phyloP scores from a whole-genome alignment of 2,888 invertebrate genomes.

The Apodemia zela region DNA sequence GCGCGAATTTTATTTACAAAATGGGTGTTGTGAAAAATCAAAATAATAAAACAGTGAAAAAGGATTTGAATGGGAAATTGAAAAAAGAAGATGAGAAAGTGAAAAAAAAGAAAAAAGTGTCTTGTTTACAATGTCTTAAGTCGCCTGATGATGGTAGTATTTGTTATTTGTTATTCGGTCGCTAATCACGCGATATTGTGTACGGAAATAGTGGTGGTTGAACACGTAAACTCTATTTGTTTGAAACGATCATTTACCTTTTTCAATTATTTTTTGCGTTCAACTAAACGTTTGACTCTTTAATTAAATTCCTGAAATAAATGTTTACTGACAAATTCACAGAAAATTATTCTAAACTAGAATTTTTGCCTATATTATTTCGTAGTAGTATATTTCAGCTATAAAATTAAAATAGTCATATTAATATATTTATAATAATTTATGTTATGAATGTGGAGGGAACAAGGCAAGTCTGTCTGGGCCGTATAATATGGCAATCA shows the following conservation, averaged over 20 bases:
- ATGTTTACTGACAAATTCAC: background rate
- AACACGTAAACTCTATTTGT: background rate
- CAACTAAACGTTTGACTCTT: background rate
- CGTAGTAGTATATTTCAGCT: too few relatives aligned
- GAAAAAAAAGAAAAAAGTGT: conserved; percentile 74
- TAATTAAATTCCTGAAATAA: background rate
- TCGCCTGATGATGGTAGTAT: conserved; percentile 67
- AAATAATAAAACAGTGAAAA: conserved; percentile 54
- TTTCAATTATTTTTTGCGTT: background rate
- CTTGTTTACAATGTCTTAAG: conserved; percentile 77
- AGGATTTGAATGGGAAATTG: conserved; percentile 52
- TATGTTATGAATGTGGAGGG: too few relatives aligned
- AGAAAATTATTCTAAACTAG: background rate
- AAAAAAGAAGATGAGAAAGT: conserved; percentile 65
- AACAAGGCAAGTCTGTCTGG: too few relatives aligned
- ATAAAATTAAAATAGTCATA: too few relatives aligned
- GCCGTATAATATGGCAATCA: too few relatives aligned
- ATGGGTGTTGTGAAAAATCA: conserved; percentile 73
- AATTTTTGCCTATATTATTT: too few relatives aligned
- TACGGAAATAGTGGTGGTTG: conserved; percentile 23
- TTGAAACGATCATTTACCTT: background rate
- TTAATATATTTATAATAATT: too few relatives aligned
- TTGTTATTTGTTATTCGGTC: conserved; percentile 18
- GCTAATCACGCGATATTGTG: conserved; percentile 22
- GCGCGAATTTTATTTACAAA: conserved; percentile 44